Conservation (phyloP, 2,113 vertebrate genomes). For the Gadus chalcogrammus region DNA sequence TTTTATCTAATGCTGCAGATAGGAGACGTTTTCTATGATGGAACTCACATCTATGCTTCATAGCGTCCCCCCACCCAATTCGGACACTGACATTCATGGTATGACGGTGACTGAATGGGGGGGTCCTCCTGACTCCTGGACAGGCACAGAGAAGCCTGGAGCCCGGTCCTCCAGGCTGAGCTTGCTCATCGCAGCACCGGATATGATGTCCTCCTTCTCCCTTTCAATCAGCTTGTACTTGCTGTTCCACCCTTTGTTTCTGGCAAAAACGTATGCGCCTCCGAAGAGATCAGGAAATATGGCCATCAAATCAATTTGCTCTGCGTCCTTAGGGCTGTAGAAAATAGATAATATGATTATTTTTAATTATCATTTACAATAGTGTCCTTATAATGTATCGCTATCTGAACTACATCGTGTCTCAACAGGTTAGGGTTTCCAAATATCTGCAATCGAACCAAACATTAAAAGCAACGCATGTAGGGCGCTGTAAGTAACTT, state of each 20-base stretch:
- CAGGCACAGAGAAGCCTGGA: constrained; percentile 9
- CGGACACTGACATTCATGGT: background rate
- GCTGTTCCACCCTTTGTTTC: constrained; percentile 46
- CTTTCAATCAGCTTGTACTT: constrained; percentile 18
- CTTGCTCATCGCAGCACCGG: background rate
- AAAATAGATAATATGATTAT: background rate
- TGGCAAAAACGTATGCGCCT: constrained; percentile 47
- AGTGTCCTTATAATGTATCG: too few relatives aligned
- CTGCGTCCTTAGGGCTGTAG: constrained; percentile 31
- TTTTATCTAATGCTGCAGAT: too few relatives aligned
- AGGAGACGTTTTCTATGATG: background rate
- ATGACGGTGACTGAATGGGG: too few relatives aligned
- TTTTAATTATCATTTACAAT: too few relatives aligned
- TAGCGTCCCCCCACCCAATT: background rate
- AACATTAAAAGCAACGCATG: too few relatives aligned
- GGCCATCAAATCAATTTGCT: constrained; percentile 6
- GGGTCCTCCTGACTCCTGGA: background rate
- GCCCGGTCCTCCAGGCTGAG: background rate
- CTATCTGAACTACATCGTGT: too few relatives aligned
- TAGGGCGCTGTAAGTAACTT: too few relatives aligned
- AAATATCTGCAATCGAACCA: too few relatives aligned
- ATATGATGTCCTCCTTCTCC: constrained; percentile 2
- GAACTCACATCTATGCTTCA: too few relatives aligned
- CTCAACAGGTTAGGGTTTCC: too few relatives aligned
- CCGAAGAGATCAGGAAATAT: constrained; percentile 57